Evolutionary conservation across 1,140 invertebrate genomes (phyloP).

Genomic region (Tetraneura akinire): DNA sequence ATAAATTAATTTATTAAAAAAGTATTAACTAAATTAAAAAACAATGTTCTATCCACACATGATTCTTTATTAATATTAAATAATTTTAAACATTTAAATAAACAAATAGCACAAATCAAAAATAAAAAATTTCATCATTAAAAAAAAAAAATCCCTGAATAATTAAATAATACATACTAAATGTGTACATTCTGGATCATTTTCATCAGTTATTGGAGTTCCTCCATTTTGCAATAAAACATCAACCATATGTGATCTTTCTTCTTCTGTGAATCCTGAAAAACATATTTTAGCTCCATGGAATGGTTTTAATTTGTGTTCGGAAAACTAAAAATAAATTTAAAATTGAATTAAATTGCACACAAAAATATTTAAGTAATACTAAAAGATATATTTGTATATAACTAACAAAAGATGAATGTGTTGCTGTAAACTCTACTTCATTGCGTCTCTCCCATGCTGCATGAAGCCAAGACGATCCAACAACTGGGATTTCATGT

Average conservation of each 20-base stretch:
- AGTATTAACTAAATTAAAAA: not conserved
- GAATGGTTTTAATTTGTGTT: constrained; percentile 83
- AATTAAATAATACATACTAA: constrained; percentile 69
- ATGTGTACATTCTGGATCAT: constrained; percentile 84
- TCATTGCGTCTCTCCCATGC: constrained; percentile 80
- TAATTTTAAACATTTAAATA: not conserved
- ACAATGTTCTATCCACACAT: not conserved
- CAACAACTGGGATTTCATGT: constrained; percentile 85
- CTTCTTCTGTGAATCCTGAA: constrained; percentile 83
- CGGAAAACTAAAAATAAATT: constrained; percentile 60
- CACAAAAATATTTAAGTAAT: not conserved
- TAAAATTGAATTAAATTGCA: not conserved
- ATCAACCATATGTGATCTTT: constrained; percentile 88
- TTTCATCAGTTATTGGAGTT: constrained; percentile 66
- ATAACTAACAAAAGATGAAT: constrained; percentile 71
- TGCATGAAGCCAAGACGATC: constrained; percentile 80
- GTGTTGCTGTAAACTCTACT: constrained; percentile 67
- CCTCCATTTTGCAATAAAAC: constrained; percentile 84
- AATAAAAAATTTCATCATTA: not conserved
- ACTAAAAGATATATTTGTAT: not conserved
- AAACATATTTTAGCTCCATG: constrained; percentile 84
- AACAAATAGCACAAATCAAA: not conserved
- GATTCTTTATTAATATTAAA: not conserved
- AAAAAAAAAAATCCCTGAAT: not conserved
- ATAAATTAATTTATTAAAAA: no score